Evolutionary conservation across 2,797 vertebrate species (phyloP).

Genomic region (Poecilia velifera): DNA sequence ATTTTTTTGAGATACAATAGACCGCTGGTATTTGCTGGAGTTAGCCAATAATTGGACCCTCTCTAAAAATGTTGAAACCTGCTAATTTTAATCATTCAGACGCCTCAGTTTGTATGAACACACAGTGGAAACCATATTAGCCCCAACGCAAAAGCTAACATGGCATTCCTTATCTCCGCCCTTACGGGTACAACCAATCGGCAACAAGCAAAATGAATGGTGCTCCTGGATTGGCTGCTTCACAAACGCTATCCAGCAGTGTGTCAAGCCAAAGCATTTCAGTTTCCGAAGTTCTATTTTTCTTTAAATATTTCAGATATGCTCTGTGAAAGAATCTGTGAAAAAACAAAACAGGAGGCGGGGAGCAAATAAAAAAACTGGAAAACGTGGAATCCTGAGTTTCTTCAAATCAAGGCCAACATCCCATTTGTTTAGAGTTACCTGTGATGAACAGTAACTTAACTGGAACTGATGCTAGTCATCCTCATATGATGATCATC

Average conservation of each 20-base stretch:
- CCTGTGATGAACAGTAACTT: not conserved
- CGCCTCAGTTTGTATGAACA: not conserved
- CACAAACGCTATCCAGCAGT: not conserved
- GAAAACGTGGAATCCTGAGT: not conserved
- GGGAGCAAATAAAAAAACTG: not conserved
- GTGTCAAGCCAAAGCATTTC: not conserved
- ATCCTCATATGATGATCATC: not conserved
- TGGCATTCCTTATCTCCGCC: not conserved
- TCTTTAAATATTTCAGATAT: not conserved
- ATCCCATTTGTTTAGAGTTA: not conserved
- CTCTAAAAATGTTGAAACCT: not conserved
- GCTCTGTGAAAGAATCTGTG: not conserved
- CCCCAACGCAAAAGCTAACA: not conserved
- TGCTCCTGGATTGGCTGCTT: not conserved
- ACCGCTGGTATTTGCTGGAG: not conserved
- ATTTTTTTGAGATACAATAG: not conserved
- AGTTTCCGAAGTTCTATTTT: not conserved
- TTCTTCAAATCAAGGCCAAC: not conserved
- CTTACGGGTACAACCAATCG: not conserved
- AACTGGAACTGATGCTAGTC: not conserved
- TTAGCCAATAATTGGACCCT: not conserved
- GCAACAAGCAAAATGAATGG: not conserved
- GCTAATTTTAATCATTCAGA: not conserved
- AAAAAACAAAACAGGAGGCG: no score
- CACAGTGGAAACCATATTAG: not conserved